Evolutionary conservation across 2,888 invertebrate species (phyloP).

Genomic region (Lathronympha strigana): DNA sequence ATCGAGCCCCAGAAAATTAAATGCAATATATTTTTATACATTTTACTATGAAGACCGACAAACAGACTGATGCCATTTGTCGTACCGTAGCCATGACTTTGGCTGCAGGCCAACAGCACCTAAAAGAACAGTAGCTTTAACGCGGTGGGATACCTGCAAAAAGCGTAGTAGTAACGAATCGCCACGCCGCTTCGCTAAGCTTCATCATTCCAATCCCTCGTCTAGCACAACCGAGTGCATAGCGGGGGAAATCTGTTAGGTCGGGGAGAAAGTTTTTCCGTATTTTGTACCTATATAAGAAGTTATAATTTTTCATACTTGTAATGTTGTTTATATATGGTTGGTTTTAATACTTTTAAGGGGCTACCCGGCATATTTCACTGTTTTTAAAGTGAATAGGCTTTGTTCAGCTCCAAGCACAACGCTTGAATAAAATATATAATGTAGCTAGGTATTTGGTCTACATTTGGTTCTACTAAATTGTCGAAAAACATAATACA

Average conservation of each 20-base stretch:
- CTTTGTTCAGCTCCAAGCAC: too few relatives aligned
- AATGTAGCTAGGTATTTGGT: too few relatives aligned
- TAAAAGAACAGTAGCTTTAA: slow-evolving; percentile 27
- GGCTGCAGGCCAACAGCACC: slow-evolving; percentile 25
- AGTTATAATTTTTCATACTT: too few relatives aligned
- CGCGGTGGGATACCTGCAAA: slow-evolving; percentile 28
- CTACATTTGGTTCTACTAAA: too few relatives aligned
- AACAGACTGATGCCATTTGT: slow-evolving; percentile 23
- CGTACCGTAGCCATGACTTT: slow-evolving; percentile 17
- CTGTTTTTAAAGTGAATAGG: too few relatives aligned
- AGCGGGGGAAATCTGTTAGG: not conserved
- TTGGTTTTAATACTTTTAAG: too few relatives aligned
- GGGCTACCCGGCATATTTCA: too few relatives aligned
- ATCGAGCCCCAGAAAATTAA: not conserved
- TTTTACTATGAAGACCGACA: slow-evolving; percentile 18
- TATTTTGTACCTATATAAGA: too few relatives aligned
- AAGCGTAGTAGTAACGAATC: slow-evolving; percentile 31
- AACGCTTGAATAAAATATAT: too few relatives aligned
- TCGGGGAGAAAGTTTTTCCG: too few relatives aligned
- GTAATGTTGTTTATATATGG: too few relatives aligned
- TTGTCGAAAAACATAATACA: too few relatives aligned
- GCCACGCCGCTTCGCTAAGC: slow-evolving; percentile 7
- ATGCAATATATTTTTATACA: not conserved
- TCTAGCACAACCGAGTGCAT: not conserved
- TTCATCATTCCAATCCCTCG: not conserved